Evolutionary conservation across 2,113 vertebrate genomes (phyloP).

Genomic region (Percopsis transmontana): DNA sequence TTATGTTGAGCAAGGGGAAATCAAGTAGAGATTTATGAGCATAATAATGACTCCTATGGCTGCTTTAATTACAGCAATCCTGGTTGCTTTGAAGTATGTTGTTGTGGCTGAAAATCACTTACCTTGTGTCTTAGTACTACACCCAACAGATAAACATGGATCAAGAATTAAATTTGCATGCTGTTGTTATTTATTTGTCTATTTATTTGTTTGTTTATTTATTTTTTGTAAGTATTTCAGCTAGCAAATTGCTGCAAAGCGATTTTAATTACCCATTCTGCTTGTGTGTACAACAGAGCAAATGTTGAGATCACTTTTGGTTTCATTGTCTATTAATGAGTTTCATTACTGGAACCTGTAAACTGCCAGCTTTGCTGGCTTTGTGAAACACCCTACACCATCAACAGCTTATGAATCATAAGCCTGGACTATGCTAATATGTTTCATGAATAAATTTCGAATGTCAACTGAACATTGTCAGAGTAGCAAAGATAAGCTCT

Average conservation of each 20-base stretch:
- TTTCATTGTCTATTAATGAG: conserved; percentile 19
- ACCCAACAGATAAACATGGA: conserved; percentile 59
- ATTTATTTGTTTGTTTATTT: conserved; percentile 15
- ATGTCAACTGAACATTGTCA: conserved; percentile 47
- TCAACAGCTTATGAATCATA: conserved; percentile 25
- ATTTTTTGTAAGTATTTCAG: conserved; percentile 47
- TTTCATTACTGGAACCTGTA: conserved; percentile 2
- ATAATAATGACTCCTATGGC: conserved; percentile 71
- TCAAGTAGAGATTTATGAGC: conserved; percentile 69
- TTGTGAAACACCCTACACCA: conserved; percentile 25
- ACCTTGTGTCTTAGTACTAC: conserved; percentile 59
- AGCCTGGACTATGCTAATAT: conserved; percentile 23
- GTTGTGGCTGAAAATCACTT: conserved; percentile 64
- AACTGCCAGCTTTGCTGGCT: conserved; percentile 19
- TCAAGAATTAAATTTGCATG: conserved; percentile 61
- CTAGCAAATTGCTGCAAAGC: conserved; percentile 56
- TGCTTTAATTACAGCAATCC: conserved; percentile 70
- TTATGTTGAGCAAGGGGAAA: conserved; percentile 65
- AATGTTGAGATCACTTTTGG: conserved; percentile 31
- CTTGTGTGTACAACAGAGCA: conserved; percentile 19
- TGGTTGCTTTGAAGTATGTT: conserved; percentile 64
- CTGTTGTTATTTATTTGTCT: no score
- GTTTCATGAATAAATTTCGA: conserved; percentile 47
- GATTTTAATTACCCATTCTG: conserved; percentile 46
- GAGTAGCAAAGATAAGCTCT: conserved; percentile 31